These are phyloP conservation scores for Noctua janthina DNA, from an alignment of 2,888 invertebrate genomes.

Conservation along the genomic window DNA sequence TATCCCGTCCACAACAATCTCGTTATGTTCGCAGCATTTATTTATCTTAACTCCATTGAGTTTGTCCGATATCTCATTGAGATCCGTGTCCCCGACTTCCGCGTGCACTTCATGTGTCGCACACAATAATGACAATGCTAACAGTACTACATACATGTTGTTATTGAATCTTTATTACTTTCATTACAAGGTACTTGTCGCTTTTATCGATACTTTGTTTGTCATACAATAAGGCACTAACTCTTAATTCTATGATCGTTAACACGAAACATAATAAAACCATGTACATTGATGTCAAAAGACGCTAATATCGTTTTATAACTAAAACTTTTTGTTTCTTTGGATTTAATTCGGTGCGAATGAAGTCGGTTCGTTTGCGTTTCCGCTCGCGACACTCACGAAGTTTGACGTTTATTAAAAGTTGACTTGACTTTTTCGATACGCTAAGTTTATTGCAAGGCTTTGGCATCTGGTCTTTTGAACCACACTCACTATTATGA, in stretches of 20 bases:
- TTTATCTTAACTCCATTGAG: constrained; percentile 91
- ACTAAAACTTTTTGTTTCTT: constrained; percentile 52
- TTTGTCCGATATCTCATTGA: constrained; percentile 87
- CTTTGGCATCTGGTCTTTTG: constrained; percentile 39
- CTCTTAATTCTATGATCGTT: constrained; percentile 25
- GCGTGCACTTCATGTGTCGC: constrained; percentile 66
- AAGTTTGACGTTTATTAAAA: constrained; percentile 48
- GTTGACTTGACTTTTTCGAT: constrained; percentile 38
- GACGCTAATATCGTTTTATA: constrained; percentile 17
- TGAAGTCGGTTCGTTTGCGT: constrained; percentile 48
- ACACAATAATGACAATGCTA: constrained; percentile 81
- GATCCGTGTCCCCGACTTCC: constrained; percentile 81
- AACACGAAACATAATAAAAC: constrained; percentile 39
- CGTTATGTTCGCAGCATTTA: constrained; percentile 94
- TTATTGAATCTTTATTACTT: constrained; percentile 55
- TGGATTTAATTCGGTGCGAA: constrained; percentile 46
- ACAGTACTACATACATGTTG: constrained; percentile 70
- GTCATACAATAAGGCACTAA: constrained; percentile 56
- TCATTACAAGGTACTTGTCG: constrained; percentile 64
- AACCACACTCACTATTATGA: neutral
- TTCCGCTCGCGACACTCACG: constrained; percentile 44
- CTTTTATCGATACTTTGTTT: constrained; percentile 51
- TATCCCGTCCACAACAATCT: constrained; percentile 92
- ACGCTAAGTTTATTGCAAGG: constrained; percentile 1
- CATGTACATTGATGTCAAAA: constrained; percentile 28